Base-by-base conservation (phyloP, 2,888 invertebrate genomes). In the Hypolimnas misippus region DNA sequence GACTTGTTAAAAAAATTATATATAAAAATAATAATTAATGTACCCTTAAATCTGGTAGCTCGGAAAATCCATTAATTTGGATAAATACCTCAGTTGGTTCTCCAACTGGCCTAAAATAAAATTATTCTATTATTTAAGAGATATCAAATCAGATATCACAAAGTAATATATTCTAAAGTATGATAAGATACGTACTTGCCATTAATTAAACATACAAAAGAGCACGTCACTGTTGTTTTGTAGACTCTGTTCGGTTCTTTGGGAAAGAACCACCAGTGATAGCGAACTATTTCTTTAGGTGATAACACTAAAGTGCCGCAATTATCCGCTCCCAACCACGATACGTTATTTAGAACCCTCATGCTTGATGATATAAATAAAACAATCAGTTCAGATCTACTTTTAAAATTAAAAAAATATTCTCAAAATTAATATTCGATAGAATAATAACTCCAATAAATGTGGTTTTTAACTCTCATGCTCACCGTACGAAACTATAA, bases 221-320 rank as follows among this genome's bases (percentile, higher is more conserved):
- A 86, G 57, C 87, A 86, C 16, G 85, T 88, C 1, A 90, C 72
- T 0, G 82, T 87, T 0, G 90, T 87, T 52, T 84, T 81, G 63
- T 91, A 91, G 1, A 90, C 86, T 69, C 79, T 81, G 50, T 89
- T 71, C 3, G 78, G 74, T 1, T 67, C 69, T 67, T 78, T 86
- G 1, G 92, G 92, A 63, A 89, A 91, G 73, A 91, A 92, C 91
- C 92, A 92, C 87, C 87, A 92, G 40, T 83, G 84, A 55, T 82
- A 91, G 12, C 80, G 79, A 0, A 86, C 68, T 49, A 92, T 85
- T 68, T 90, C 84, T 67, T 85, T 89, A 0, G 92, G 90, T 0
- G 86, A 83, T 10, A 92, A 62, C 3, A 89, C 77, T 44, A 91
- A 74, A 3, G 77, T 71, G 0, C 92, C 92, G 40, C 75, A 68